Percentiles rank a stretch among this genome's conserved stretches.
Conservation (phyloP, 1,140 invertebrate genomes). For the Cotesia typhae region DNA sequence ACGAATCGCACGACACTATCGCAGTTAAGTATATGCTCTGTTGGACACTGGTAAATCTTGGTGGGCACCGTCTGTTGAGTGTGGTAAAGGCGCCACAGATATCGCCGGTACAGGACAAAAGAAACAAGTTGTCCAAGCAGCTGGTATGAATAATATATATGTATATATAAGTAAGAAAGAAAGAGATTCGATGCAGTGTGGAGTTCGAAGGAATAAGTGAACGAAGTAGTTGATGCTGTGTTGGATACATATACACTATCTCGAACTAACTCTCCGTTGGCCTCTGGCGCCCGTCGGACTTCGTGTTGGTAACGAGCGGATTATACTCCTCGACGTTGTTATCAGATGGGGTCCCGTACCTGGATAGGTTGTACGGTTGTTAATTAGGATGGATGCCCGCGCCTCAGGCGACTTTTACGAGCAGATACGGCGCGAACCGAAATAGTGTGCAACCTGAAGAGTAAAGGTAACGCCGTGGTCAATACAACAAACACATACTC, state of each 20-base stretch:
- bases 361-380: conserved; percentile 58
- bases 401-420: conserved; percentile 64
- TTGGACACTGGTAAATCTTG: conserved; percentile 23
- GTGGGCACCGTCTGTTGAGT: conserved; percentile 15
- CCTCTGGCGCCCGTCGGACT: conserved; percentile 42
- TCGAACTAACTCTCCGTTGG: conserved; percentile 7
- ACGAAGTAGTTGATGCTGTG: conserved; percentile 1
- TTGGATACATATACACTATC: conserved; percentile 14
- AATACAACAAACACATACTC: background rate
- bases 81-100: conserved; percentile 14
- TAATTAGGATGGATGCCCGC: conserved; percentile 65
- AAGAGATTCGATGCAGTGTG: background rate
- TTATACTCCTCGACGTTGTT: conserved; percentile 54
- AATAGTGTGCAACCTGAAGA: conserved; percentile 47
- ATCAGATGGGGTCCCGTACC: conserved; percentile 60
- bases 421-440: conserved; percentile 58
- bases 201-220: background rate
- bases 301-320: conserved; percentile 63
- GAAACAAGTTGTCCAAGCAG: conserved; percentile 18
- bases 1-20: conserved; percentile 18
- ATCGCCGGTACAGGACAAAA: conserved; percentile 9
- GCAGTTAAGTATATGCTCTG: conserved; percentile 14
- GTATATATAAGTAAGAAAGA: background rate
- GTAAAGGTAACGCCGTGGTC: conserved; percentile 21
- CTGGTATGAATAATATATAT: background rate